A percentile compares a stretch with the other conserved stretches of the same genome.
phyloP scores from a whole-genome alignment of 2,113 vertebrate species.

The Halichoerus grypus region DNA sequence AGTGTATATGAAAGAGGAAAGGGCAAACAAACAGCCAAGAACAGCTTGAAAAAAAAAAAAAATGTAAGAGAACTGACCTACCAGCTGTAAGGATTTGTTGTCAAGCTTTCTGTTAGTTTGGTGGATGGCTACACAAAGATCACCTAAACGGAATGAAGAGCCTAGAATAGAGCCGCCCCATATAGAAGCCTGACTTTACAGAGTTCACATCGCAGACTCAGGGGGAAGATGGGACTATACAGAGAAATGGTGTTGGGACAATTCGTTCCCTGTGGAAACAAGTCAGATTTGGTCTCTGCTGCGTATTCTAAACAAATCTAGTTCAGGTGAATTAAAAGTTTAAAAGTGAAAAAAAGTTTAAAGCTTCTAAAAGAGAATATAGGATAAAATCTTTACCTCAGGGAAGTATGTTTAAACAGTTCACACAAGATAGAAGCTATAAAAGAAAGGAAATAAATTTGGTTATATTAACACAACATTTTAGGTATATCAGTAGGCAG shows the following conservation, averaged over 20 bases:
- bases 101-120: background rate
- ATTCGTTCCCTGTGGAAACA: background rate
- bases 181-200: background rate
- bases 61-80: background rate
- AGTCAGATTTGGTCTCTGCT: background rate
- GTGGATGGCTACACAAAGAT: background rate
- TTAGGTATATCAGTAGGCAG: conserved; percentile 26
- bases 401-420: background rate
- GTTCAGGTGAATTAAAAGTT: background rate
- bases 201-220: background rate
- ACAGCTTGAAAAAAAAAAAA: background rate
- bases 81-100: background rate
- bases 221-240: background rate
- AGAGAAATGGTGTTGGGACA: background rate
- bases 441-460: conserved; percentile 21
- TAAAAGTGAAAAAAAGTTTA: background rate
- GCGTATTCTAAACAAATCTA: background rate
- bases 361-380: background rate
- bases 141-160: background rate
- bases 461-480: background rate
- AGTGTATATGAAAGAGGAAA: background rate
- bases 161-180: background rate
- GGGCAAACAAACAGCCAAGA: background rate
- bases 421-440: conserved; percentile 6
- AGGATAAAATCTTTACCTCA: background rate